These are phyloP conservation scores for Rotaria magnacalcarata DNA, from an alignment of 2,888 invertebrate genomes.

Conservation along the genomic window DNA sequence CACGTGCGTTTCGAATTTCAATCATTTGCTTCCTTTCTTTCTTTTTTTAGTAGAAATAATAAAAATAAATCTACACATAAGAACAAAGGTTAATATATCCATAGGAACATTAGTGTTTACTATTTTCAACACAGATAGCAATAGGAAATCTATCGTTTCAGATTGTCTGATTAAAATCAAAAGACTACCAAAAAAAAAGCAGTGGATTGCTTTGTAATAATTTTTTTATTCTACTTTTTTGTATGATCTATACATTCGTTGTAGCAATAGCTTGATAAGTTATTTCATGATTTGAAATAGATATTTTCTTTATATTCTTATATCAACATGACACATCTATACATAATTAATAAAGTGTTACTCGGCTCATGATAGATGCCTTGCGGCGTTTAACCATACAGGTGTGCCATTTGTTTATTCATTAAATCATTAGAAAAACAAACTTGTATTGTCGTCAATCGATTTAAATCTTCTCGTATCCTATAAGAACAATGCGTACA, in stretches of 20 bases:
- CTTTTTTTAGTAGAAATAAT: too few species aligned
- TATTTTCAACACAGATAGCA: too few species aligned
- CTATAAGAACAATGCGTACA: neutral
- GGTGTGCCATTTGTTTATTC: neutral
- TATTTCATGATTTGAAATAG: neutral
- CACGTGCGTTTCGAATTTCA: neutral
- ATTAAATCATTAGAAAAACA: conserved; percentile 15
- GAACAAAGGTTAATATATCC: neutral
- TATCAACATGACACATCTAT: neutral
- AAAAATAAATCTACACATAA: neutral
- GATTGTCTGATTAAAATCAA: too few species aligned
- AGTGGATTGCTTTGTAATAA: too few species aligned
- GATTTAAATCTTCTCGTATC: neutral
- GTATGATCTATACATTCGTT: too few species aligned
- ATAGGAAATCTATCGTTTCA: too few species aligned
- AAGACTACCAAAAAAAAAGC: too few species aligned
- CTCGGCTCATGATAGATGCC: neutral
- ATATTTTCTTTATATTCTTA: neutral
- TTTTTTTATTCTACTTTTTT: too few species aligned
- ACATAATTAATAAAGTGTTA: neutral
- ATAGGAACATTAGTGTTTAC: too few species aligned
- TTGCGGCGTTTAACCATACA: neutral
- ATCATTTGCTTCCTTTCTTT: neutral
- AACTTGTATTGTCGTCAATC: neutral
- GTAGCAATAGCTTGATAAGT: neutral